Evolutionary conservation across 2,113 vertebrate genomes (phyloP).

Genomic region (Ctenodactylus gundi): DNA sequence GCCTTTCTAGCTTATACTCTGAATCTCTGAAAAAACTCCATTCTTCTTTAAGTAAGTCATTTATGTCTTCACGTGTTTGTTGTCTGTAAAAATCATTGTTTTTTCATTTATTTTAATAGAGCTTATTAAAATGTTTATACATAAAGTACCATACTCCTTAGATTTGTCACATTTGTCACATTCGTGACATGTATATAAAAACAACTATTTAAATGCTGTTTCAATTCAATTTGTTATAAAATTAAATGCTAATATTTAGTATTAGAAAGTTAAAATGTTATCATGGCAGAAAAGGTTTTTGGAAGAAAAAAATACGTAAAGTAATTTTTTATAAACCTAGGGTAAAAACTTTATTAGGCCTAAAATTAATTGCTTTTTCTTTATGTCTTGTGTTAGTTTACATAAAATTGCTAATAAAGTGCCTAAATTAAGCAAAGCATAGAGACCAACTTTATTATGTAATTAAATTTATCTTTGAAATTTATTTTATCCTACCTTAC

Average conservation of each 20-base stretch:
- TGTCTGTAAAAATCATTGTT: constrained; percentile 36
- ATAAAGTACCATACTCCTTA: background rate
- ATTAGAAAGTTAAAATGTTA: background rate
- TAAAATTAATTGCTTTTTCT: background rate
- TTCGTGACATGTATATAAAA: constrained; percentile 9
- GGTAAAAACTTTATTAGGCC: background rate
- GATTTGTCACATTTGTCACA: no score
- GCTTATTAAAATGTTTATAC: background rate
- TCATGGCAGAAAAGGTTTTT: background rate
- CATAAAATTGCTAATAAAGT: constrained; percentile 53
- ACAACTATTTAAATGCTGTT: constrained; percentile 22
- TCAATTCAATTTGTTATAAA: background rate
- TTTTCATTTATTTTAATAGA: constrained; percentile 16
- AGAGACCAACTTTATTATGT: background rate
- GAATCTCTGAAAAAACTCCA: constrained; percentile 94
- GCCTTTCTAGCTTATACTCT: constrained; percentile 88
- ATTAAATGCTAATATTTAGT: background rate
- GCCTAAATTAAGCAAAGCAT: background rate
- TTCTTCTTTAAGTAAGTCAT: constrained; percentile 94
- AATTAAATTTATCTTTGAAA: background rate
- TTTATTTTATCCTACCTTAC: background rate
- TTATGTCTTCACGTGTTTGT: constrained; percentile 64
- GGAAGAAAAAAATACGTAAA: background rate
- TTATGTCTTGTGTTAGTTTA: background rate
- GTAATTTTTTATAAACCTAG: background rate